Conservation (phyloP, 2,888 invertebrate genomes). For the Hypercompe scribonia region DNA sequence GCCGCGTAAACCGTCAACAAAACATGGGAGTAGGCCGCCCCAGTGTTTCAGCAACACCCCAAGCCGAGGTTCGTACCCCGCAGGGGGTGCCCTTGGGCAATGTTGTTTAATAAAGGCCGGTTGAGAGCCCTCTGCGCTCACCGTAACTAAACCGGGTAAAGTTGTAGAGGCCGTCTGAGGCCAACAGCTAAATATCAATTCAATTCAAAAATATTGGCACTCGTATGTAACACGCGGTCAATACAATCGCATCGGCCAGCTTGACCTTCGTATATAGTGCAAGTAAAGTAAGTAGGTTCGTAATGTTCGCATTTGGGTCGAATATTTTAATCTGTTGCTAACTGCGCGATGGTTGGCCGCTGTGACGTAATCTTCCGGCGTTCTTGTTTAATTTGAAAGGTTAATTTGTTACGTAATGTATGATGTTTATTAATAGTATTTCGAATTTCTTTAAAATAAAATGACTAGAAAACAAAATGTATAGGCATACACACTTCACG, state of each 20-base stretch:
- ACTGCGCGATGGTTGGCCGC: slow-evolving; percentile 17
- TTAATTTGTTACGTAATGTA: neutral
- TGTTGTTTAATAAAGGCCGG: too few relatives aligned
- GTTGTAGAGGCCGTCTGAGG: too few relatives aligned
- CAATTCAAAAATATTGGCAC: too few relatives aligned
- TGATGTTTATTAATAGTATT: neutral
- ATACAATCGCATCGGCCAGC: slow-evolving; percentile 30
- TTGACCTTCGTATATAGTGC: slow-evolving; percentile 19
- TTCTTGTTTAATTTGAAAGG: slow-evolving; percentile 4
- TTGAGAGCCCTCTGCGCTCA: too few relatives aligned
- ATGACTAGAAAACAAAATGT: neutral
- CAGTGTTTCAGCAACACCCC: too few relatives aligned
- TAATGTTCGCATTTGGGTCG: slow-evolving; percentile 43
- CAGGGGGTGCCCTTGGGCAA: too few relatives aligned
- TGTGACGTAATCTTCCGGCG: slow-evolving; percentile 32
- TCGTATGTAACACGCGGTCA: neutral
- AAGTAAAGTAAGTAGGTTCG: neutral
- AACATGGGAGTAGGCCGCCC: too few relatives aligned
- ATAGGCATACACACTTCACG: too few relatives aligned
- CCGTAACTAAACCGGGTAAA: too few relatives aligned
- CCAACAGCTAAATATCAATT: too few relatives aligned
- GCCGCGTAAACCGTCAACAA: too few relatives aligned
- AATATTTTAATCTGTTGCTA: slow-evolving; percentile 45
- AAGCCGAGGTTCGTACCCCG: too few relatives aligned
- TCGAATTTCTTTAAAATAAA: neutral